phyloP scores from a whole-genome alignment of 2,797 vertebrate genomes.

The Columba guinea region DNA sequence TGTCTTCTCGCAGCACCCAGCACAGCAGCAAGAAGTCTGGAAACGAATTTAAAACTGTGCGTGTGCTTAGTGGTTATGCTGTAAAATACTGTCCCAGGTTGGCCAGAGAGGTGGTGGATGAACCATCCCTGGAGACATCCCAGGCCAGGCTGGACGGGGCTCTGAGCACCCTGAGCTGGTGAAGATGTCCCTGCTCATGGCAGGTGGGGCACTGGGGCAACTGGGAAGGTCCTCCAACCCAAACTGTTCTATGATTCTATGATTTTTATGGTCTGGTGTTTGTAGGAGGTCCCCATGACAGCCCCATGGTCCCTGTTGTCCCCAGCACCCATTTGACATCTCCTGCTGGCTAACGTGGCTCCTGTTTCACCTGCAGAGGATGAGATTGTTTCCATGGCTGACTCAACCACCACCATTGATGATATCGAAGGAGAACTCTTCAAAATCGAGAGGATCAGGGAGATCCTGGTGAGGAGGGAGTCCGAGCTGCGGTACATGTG shows the following conservation, averaged over 20 bases:
- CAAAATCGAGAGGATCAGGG: conserved; percentile 87
- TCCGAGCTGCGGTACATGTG: conserved; percentile 93
- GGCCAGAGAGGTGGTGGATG: too few relatives aligned
- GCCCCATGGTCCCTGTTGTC: not conserved
- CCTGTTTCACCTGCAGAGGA: conserved; percentile 66
- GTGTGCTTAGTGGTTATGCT: not conserved
- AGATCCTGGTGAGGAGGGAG: conserved; percentile 87
- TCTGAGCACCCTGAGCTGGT: too few relatives aligned
- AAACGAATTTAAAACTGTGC: not conserved
- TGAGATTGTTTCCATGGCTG: conserved; percentile 87
- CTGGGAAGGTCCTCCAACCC: too few relatives aligned
- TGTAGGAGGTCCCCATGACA: not conserved
- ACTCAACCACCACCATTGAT: conserved; percentile 83
- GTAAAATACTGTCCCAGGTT: too few relatives aligned
- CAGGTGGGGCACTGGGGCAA: too few relatives aligned
- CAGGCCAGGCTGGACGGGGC: too few relatives aligned
- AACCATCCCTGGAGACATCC: too few relatives aligned
- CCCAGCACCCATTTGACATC: not conserved
- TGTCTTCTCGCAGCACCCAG: not conserved
- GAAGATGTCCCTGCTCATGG: too few relatives aligned
- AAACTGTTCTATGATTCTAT: too few relatives aligned
- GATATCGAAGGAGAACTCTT: conserved; percentile 90
- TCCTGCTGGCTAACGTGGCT: not conserved
- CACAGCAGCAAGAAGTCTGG: not conserved
- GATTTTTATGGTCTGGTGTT: not conserved